A percentile compares a stretch with the other conserved stretches of the same genome.
Conservation (phyloP, 2,888 invertebrate species). For the Spisula subtruncata region DNA sequence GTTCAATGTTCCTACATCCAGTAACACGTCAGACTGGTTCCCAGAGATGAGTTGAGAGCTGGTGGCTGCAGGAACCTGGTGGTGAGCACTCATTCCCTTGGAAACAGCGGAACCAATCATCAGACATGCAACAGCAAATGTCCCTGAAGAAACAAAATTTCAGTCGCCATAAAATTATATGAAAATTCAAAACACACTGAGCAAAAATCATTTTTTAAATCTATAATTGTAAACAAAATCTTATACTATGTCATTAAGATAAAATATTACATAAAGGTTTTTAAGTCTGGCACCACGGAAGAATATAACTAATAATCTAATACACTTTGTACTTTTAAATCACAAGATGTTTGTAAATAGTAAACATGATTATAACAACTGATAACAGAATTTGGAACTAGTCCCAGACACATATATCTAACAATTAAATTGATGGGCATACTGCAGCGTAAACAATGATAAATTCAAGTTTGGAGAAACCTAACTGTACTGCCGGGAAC, state of each 20-base stretch:
- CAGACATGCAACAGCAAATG: conserved; percentile 94
- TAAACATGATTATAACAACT: not conserved
- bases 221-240: no score
- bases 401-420: not conserved
- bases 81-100: conserved; percentile 71
- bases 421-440: conserved; percentile 1
- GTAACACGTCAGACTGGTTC: not conserved
- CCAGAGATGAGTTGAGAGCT: not conserved
- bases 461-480: not conserved
- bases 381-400: not conserved
- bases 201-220: no score
- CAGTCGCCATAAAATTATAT: no score
- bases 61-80: not conserved
- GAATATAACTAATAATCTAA: not conserved
- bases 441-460: not conserved
- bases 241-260: no score
- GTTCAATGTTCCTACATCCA: not conserved
- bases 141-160: conserved; percentile 84
- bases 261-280: no score
- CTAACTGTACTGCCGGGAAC: no score
- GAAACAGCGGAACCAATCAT: conserved; percentile 95
- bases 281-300: no score
- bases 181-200: not conserved
- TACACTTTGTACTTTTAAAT: not conserved
- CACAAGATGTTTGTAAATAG: not conserved